Percentiles rank a stretch among this genome's conserved stretches.
These are phyloP conservation scores for Xylocopa sonorina DNA, from an alignment of 1,140 invertebrate genomes.

Conservation along the genomic window DNA sequence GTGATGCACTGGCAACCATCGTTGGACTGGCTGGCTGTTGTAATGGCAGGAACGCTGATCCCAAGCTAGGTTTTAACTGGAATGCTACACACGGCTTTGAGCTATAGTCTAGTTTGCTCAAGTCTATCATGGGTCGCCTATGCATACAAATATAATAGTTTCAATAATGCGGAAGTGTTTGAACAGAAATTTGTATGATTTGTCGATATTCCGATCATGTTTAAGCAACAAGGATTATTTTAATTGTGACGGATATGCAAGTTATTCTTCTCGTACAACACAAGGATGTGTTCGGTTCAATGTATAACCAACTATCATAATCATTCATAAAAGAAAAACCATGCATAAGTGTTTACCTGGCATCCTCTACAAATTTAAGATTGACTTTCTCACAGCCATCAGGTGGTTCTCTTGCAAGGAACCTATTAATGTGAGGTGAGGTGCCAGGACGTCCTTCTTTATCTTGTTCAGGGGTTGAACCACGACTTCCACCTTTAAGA, in stretches of 20 bases:
- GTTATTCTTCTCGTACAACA: too few relatives aligned
- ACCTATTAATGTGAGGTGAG: conserved; percentile 92
- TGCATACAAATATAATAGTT: conserved; percentile 42
- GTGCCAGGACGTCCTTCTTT: conserved; percentile 84
- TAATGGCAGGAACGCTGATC: conserved; percentile 91
- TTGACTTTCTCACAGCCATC: conserved; percentile 93
- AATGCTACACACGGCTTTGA: conserved; percentile 87
- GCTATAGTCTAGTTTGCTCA: conserved; percentile 81
- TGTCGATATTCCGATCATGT: background rate
- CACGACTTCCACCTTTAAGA: conserved; percentile 82
- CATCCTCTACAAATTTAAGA: conserved; percentile 86
- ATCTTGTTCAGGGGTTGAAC: conserved; percentile 84
- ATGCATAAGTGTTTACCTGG: conserved; percentile 79
- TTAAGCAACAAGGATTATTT: background rate
- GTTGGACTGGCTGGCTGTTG: conserved; percentile 83
- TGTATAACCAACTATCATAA: background rate
- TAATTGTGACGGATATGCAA: background rate
- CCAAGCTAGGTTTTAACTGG: conserved; percentile 90
- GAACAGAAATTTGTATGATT: background rate
- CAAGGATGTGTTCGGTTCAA: background rate
- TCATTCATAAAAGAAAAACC: background rate
- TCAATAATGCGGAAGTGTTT: conserved; percentile 11
- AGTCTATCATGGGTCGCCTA: conserved; percentile 82
- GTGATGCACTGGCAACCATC: conserved; percentile 72
- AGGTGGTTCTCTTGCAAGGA: conserved; percentile 91